Evolutionary conservation across 1,140 invertebrate species (phyloP).

Genomic region (Drosophila sp.): DNA sequence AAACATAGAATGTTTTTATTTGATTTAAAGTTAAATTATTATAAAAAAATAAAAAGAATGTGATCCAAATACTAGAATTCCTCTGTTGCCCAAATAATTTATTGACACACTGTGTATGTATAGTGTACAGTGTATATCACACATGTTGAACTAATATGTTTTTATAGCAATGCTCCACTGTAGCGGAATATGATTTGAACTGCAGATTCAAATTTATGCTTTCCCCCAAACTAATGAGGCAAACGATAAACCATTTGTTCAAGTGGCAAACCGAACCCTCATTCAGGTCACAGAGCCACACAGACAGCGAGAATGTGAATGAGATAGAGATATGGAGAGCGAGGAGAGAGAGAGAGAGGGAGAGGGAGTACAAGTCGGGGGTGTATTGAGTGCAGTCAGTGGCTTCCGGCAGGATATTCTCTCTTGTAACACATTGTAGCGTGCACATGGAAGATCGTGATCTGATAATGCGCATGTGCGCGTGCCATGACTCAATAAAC

Average conservation of each 20-base stretch:
- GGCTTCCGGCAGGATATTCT: constrained; percentile 59
- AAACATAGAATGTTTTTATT: too few relatives aligned
- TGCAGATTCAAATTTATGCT: constrained; percentile 59
- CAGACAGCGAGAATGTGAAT: not conserved
- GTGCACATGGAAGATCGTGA: constrained; percentile 33
- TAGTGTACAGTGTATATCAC: not conserved
- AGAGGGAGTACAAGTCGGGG: constrained; percentile 11
- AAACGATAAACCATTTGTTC: constrained; percentile 35
- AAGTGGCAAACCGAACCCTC: constrained; percentile 16
- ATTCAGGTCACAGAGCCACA: not conserved
- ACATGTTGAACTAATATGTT: not conserved
- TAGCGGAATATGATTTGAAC: constrained; percentile 9
- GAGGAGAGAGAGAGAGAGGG: constrained; percentile 1
- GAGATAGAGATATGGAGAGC: not conserved
- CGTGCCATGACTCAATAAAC: constrained; percentile 62
- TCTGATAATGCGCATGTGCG: constrained; percentile 56
- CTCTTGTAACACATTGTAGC: not conserved
- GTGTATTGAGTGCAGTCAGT: constrained; percentile 25
- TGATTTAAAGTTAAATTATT: too few relatives aligned
- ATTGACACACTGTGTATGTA: too few relatives aligned
- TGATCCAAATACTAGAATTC: too few relatives aligned
- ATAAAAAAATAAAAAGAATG: too few relatives aligned
- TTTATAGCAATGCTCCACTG: not conserved
- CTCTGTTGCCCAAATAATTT: too few relatives aligned
- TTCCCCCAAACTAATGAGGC: constrained; percentile 56